These are phyloP conservation scores for Tetrao urogallus DNA, from an alignment of 2,113 vertebrate species.

Conservation along the genomic window DNA sequence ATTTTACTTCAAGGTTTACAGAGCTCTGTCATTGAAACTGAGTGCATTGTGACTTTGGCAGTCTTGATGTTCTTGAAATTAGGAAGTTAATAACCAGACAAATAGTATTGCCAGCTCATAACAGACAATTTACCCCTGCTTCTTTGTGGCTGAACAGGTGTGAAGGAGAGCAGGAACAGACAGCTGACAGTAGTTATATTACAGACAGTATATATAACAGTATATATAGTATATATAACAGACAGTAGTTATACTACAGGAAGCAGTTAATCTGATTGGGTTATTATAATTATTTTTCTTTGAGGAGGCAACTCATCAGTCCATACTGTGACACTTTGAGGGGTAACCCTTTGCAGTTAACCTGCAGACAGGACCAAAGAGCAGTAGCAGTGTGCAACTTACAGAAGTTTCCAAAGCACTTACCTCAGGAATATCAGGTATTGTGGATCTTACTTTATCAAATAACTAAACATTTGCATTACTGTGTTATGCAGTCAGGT, in stretches of 20 bases:
- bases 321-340: slow-evolving; percentile 93
- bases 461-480: neutral
- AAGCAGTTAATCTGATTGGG: neutral
- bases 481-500: neutral
- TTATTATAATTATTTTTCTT: neutral
- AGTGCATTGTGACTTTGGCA: neutral
- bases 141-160: neutral
- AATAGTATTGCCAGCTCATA: neutral
- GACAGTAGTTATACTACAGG: neutral
- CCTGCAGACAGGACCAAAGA: slow-evolving; percentile 96
- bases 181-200: neutral
- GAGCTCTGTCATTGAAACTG: neutral
- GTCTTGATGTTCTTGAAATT: neutral
- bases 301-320: slow-evolving; percentile 79
- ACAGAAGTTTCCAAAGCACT: slow-evolving; percentile 86
- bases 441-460: neutral
- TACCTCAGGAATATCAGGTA: slow-evolving; percentile 96
- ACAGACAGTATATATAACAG: neutral
- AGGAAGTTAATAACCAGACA: neutral
- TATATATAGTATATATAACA: too few species aligned
- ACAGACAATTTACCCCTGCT: neutral
- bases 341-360: slow-evolving; percentile 91
- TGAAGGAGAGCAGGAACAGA: neutral
- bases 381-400: slow-evolving; percentile 97
- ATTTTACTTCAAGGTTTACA: neutral